These are phyloP conservation scores for Trichogramma pretiosum DNA, from an alignment of 1,140 invertebrate genomes.

Conservation along the genomic window DNA sequence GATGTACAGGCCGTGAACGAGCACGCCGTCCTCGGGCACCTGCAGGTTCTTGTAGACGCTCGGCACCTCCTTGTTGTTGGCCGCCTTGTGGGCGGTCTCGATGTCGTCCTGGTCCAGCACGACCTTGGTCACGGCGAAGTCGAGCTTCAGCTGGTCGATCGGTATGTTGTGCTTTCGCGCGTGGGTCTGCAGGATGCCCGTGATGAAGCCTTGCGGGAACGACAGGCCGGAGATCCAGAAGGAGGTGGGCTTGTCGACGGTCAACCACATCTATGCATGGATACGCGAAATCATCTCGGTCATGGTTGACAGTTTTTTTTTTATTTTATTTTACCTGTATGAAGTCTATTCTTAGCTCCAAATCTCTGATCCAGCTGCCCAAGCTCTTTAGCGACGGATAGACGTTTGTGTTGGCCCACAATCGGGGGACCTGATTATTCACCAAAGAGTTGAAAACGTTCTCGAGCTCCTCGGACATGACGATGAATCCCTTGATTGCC, in stretches of 20 bases:
- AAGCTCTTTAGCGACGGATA: slow-evolving; percentile 82
- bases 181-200: slow-evolving; percentile 75
- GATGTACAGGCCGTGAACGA: slow-evolving; percentile 77
- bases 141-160: slow-evolving; percentile 76
- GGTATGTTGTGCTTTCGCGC: slow-evolving; percentile 74
- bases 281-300: too few species aligned
- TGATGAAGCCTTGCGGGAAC: slow-evolving; percentile 85
- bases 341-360: slow-evolving; percentile 68
- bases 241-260: slow-evolving; percentile 60
- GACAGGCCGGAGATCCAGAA: slow-evolving; percentile 88
- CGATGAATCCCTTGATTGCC: slow-evolving; percentile 77
- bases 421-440: slow-evolving; percentile 68
- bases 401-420: slow-evolving; percentile 67
- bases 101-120: slow-evolving; percentile 61
- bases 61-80: slow-evolving; percentile 32
- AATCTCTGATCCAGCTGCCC: slow-evolving; percentile 73
- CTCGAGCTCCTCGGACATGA: slow-evolving; percentile 82
- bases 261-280: slow-evolving; percentile 58
- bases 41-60: slow-evolving; percentile 50
- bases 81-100: slow-evolving; percentile 43
- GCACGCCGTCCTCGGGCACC: slow-evolving; percentile 62
- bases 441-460: slow-evolving; percentile 67
- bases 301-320: background rate
- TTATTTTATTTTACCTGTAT: slow-evolving; percentile 47
- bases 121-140: slow-evolving; percentile 54